These are phyloP conservation scores for Bellardia bayeri DNA, from an alignment of 2,888 invertebrate genomes.

Conservation along the genomic window DNA sequence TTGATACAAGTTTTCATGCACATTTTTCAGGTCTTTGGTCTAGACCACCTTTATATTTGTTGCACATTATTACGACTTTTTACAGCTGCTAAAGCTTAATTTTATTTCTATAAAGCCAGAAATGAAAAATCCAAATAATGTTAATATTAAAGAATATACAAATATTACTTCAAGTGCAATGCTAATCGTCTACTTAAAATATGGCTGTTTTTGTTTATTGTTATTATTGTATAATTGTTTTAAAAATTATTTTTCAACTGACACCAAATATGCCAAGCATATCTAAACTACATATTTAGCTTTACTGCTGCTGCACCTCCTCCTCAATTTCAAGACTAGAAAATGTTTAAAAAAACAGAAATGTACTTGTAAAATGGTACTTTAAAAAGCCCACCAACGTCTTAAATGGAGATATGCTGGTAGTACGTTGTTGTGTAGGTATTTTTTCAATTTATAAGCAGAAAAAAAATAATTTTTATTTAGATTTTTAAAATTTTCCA, in stretches of 20 bases:
- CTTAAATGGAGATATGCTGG: neutral
- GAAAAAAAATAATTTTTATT: too few species aligned
- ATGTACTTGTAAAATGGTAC: neutral
- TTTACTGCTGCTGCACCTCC: neutral
- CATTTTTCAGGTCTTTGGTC: too few species aligned
- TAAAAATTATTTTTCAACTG: neutral
- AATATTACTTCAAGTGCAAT: conserved; percentile 34
- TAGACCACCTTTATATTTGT: too few species aligned
- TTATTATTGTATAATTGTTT: neutral
- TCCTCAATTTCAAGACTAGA: neutral
- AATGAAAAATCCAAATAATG: neutral
- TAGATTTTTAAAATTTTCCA: too few species aligned
- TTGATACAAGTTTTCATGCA: too few species aligned
- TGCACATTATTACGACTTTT: neutral
- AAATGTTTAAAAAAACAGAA: neutral
- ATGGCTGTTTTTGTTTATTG: neutral
- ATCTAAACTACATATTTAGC: neutral
- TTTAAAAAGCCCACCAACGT: conserved; percentile 1
- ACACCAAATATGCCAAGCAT: conserved; percentile 15
- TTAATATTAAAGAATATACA: neutral
- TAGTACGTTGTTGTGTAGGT: neutral
- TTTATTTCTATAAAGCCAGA: neutral
- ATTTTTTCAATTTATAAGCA: neutral
- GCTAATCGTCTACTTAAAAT: conserved; percentile 9
- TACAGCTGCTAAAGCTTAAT: neutral